A percentile compares a stretch with the other conserved stretches of the same genome.
These are phyloP conservation scores for Cetonia aurata DNA, from an alignment of 2,888 invertebrate genomes.

Conservation along the genomic window DNA sequence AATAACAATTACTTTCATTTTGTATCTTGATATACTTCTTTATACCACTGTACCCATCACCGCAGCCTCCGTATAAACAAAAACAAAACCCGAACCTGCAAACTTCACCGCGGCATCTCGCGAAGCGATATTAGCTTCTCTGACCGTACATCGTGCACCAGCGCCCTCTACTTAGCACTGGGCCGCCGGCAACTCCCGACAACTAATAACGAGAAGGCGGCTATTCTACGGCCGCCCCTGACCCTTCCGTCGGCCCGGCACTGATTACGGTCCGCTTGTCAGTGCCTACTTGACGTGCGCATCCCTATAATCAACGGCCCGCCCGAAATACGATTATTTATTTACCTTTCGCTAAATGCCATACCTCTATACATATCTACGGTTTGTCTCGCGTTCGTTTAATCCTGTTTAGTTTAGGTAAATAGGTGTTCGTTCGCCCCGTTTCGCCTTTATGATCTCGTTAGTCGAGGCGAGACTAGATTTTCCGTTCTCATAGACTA, in stretches of 20 bases:
- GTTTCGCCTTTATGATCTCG: conserved; percentile 20
- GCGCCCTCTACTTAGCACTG: conserved; percentile 49
- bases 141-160: background rate
- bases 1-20: too few relatives aligned
- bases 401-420: conserved; percentile 36
- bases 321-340: conserved; percentile 56
- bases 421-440: conserved; percentile 28
- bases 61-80: background rate
- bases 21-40: background rate
- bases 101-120: conserved; percentile 18
- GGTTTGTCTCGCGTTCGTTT: conserved; percentile 43
- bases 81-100: conserved; percentile 29
- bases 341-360: conserved; percentile 53
- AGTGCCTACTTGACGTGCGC: conserved; percentile 50
- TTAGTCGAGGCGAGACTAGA: background rate
- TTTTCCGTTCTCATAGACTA: too few relatives aligned
- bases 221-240: conserved; percentile 45
- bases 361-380: conserved; percentile 22
- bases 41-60: background rate
- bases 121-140: conserved; percentile 10
- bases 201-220: conserved; percentile 51
- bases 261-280: conserved; percentile 52
- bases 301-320: conserved; percentile 53
- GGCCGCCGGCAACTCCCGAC: conserved; percentile 49
- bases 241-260: conserved; percentile 27